phyloP scores from a whole-genome alignment of 2,888 invertebrate species.

The Congeria kusceri region DNA sequence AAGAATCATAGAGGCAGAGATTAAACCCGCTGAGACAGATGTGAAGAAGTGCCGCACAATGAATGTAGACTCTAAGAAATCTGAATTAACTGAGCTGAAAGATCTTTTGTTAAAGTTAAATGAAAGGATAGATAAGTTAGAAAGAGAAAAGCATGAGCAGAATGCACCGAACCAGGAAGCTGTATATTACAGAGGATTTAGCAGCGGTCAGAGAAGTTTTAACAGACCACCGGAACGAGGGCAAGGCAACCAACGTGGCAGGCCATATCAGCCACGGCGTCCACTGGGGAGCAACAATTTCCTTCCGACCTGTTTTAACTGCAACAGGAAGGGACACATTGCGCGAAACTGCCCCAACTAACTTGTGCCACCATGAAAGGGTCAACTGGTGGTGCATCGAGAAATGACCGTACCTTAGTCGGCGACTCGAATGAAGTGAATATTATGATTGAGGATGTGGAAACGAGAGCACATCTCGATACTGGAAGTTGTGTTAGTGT shows the following conservation, averaged over 20 bases:
- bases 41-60: not conserved
- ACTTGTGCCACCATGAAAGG: not conserved
- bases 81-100: not conserved
- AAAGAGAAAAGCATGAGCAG: not conserved
- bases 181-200: not conserved
- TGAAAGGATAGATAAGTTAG: too few relatives aligned
- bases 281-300: not conserved
- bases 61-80: not conserved
- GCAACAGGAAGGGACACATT: slow-evolving; percentile 17
- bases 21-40: not conserved
- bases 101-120: not conserved
- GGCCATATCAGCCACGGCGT: too few relatives aligned
- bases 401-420: slow-evolving; percentile 19
- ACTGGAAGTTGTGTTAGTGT: slow-evolving; percentile 18
- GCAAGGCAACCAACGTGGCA: too few relatives aligned
- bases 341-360: slow-evolving; percentile 16
- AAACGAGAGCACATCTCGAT: slow-evolving; percentile 24
- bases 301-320: slow-evolving; percentile 5
- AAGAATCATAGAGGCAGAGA: too few relatives aligned
- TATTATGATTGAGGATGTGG: slow-evolving; percentile 2
- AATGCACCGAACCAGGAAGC: not conserved
- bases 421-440: slow-evolving; percentile 23
- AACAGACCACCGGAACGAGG: too few relatives aligned
- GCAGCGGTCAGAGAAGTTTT: not conserved
- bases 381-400: not conserved